Evolutionary conservation across 2,113 vertebrate species (phyloP), one percentile per base, ranked within the genome.

Genomic region (Anarhynchus alexandrinus): DNA sequence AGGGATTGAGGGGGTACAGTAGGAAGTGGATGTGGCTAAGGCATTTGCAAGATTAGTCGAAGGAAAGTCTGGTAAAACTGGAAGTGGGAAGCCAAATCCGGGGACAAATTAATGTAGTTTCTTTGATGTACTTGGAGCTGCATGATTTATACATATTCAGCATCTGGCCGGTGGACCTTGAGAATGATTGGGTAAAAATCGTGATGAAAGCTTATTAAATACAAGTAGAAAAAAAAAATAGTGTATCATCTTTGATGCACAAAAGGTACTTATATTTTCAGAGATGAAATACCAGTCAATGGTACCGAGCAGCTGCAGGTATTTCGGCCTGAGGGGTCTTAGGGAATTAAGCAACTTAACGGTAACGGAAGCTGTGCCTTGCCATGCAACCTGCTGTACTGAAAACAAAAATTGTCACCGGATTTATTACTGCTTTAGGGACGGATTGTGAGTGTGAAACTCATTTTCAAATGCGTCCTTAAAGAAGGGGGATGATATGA

Each of bases 1-100:
- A 94, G 45, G 32, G 59, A 90, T 91, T 90, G 86, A 93, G 62
- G 47, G 49, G 71, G 49, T 91, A 52, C 29, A 57, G 85, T 85
- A 86, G 86, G 95, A 96, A 96, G 88, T 85, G 73, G 73, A 84
- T 95, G 85, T 80, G 79, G 94, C 77, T 84, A 79, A 95, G 86
- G 62, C 40, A 81, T 95, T 90, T 93, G 74, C 25, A 69, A 94
- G 87, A 96, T 96, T 96, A 96, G 72, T 43, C 52, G 72, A 81
- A 92, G 58, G 65, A 91, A 96, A 94, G 49, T 29, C 86, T 91
- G 47, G 88, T 90, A 90, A 93, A 96, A 85, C 49, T 88, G n/a
- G 62, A 92, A 91, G 84, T 34, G 90, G 78, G 42, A 89, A 93
- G 81, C 34, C 49, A 91, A 80, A 89, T 69, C 73, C 72, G 73